Evolutionary conservation across 2,797 vertebrate genomes (phyloP).

Genomic region (Schizothorax lantsangensis): DNA sequence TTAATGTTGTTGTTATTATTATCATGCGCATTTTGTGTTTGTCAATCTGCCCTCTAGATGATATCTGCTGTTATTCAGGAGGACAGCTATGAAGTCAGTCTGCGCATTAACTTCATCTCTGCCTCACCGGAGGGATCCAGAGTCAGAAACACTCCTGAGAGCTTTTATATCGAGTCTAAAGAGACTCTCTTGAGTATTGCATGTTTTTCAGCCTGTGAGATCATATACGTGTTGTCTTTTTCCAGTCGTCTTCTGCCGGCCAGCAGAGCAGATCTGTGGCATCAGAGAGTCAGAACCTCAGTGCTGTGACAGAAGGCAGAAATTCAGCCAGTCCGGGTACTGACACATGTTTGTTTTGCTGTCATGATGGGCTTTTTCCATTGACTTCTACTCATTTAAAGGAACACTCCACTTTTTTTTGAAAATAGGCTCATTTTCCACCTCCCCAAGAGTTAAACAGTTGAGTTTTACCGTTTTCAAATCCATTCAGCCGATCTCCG

Average conservation of each 20-base stretch:
- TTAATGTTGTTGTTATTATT: neutral
- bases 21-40: neutral
- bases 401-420: too few species aligned
- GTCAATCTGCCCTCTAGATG: conserved; percentile 74
- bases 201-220: neutral
- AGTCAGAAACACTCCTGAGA: conserved; percentile 26
- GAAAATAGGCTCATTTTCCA: too few species aligned
- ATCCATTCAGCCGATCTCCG: too few species aligned
- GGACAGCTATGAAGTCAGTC: conserved; percentile 82
- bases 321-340: conserved; percentile 69
- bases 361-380: neutral
- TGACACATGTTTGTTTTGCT: neutral
- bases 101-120: conserved; percentile 85
- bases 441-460: too few species aligned
- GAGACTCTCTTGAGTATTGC: neutral
- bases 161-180: neutral
- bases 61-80: conserved; percentile 87
- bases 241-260: conserved; percentile 62
- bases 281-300: conserved; percentile 68
- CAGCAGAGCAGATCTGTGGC: conserved; percentile 62
- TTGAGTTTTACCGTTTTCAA: too few species aligned
- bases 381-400: neutral
- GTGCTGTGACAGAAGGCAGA: conserved; percentile 71
- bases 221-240: neutral
- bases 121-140: conserved; percentile 63